Conservation (phyloP, 2,888 invertebrate genomes). For the Coleophora flavipennella region DNA sequence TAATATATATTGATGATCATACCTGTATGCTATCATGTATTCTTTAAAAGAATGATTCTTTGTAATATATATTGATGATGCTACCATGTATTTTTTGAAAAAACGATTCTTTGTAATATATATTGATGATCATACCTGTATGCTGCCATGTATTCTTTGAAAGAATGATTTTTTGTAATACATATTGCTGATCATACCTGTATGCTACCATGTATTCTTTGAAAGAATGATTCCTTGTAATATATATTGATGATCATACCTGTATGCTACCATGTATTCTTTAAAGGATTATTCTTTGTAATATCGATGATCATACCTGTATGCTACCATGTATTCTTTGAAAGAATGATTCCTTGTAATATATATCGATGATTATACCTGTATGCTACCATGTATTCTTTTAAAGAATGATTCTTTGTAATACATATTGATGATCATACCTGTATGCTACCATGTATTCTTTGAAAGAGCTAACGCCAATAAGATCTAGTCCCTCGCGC, state of each 20-base stretch:
- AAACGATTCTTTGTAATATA: slow-evolving; percentile 20
- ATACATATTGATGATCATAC: slow-evolving; percentile 33
- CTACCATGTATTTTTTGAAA: slow-evolving; percentile 73
- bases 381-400: slow-evolving; percentile 71
- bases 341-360: no score
- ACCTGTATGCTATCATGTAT: slow-evolving; percentile 71
- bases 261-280: slow-evolving; percentile 71
- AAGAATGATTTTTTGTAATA: no score
- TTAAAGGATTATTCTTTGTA: slow-evolving; percentile 43
- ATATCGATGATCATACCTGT: slow-evolving; percentile 39
- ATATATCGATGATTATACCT: no score
- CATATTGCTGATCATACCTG: slow-evolving; percentile 53
- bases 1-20: no score
- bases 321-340: slow-evolving; percentile 71
- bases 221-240: slow-evolving; percentile 75
- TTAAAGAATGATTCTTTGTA: slow-evolving; percentile 39
- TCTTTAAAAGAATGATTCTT: slow-evolving; percentile 74
- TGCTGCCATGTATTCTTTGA: slow-evolving; percentile 71
- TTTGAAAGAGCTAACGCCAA: slow-evolving; percentile 73
- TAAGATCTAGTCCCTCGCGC: slow-evolving; percentile 83
- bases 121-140: slow-evolving; percentile 46
- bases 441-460: slow-evolving; percentile 72
- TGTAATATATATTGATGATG: slow-evolving; percentile 78
- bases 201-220: slow-evolving; percentile 72
- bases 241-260: slow-evolving; percentile 75